phyloP scores from a whole-genome alignment of 2,113 vertebrate genomes.

The Apaloderma vittatum region DNA sequence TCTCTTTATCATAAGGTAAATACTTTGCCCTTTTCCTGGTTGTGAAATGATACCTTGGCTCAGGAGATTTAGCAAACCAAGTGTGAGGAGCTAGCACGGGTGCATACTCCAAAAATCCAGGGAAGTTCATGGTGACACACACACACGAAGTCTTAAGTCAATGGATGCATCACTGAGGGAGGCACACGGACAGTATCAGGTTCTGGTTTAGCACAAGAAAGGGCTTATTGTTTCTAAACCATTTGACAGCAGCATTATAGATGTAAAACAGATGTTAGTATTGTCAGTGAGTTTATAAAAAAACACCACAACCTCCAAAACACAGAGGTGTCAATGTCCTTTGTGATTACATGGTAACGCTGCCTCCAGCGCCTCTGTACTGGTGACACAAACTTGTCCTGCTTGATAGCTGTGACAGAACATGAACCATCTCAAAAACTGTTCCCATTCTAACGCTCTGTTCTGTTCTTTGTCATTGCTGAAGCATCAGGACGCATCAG shows the following conservation, averaged over 20 bases:
- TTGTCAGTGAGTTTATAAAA: background rate
- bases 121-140: background rate
- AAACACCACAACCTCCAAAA: background rate
- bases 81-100: background rate
- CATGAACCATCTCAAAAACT: background rate
- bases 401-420: background rate
- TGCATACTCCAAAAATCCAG: background rate
- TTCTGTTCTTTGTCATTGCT: background rate
- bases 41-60: background rate
- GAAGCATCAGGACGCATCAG: background rate
- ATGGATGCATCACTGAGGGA: background rate
- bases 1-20: background rate
- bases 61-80: background rate
- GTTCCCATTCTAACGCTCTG: background rate
- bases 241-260: background rate
- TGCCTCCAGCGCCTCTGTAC: background rate
- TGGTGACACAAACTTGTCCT: background rate
- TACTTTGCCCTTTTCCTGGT: background rate
- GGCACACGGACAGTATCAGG: background rate
- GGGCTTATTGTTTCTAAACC: background rate
- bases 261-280: too few relatives aligned
- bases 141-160: background rate
- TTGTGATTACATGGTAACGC: background rate
- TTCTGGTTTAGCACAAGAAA: background rate
- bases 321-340: background rate